Evolutionary conservation across 2,888 invertebrate genomes (phyloP).

Genomic region (Amphipyra tragopoginis): DNA sequence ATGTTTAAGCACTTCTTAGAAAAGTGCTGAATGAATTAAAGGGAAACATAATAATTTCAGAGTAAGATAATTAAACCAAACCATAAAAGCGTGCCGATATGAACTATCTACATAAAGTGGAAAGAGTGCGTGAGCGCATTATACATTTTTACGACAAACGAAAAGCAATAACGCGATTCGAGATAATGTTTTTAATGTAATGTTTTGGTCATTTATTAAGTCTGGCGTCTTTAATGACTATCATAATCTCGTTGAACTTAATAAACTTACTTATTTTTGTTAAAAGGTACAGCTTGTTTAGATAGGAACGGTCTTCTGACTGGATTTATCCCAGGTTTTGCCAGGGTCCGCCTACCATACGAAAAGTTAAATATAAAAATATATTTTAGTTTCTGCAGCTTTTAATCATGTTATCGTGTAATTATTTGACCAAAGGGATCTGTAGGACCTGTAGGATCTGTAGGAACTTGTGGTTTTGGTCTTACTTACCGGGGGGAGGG

Average conservation of each 20-base stretch:
- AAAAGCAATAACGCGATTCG: slow-evolving; percentile 23
- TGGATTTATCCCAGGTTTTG: no score
- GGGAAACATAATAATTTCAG: slow-evolving; percentile 19
- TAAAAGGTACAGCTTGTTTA: no score
- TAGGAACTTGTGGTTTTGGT: no score
- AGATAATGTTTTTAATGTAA: slow-evolving; percentile 34
- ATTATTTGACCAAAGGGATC: no score
- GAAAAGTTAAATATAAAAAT: no score
- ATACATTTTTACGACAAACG: slow-evolving; percentile 29
- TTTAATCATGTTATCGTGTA: no score
- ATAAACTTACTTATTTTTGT: no score
- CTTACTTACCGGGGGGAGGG: no score
- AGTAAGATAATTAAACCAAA: slow-evolving; percentile 25
- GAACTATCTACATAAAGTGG: slow-evolving; percentile 24
- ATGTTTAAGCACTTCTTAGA: slow-evolving; percentile 33
- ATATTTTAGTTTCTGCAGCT: no score
- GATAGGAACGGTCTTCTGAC: no score
- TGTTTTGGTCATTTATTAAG: slow-evolving; percentile 26
- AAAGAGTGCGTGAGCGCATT: slow-evolving; percentile 40
- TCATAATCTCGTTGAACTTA: background rate
- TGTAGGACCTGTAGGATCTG: no score
- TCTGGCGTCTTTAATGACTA: slow-evolving; percentile 9
- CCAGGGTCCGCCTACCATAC: no score
- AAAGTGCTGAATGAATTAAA: slow-evolving; percentile 21
- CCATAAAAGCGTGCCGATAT: slow-evolving; percentile 30